Percentiles rank a stretch among this genome's conserved stretches.
phyloP scores from a whole-genome alignment of 2,888 invertebrate species.

The Ochropleura plecta region DNA sequence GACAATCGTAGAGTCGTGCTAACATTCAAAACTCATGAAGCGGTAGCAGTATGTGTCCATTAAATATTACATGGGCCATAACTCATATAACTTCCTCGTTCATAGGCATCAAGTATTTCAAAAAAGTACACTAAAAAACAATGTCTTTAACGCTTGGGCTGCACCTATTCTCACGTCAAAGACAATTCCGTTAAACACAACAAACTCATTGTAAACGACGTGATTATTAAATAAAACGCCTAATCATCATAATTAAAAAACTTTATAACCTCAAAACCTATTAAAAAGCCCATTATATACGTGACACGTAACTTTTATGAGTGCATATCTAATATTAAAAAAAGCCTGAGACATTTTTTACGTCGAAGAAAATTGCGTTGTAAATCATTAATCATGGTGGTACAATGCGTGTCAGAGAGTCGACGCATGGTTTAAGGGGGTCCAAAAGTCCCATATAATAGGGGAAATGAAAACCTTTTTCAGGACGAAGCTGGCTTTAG shows the following conservation, averaged over 20 bases:
- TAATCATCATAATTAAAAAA: constrained; percentile 57
- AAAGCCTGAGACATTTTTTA: constrained; percentile 76
- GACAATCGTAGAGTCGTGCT: too few species aligned
- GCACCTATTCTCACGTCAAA: constrained; percentile 7
- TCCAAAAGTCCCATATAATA: constrained; percentile 85
- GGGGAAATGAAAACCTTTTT: constrained; percentile 85
- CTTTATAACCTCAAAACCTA: constrained; percentile 58
- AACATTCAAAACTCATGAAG: background rate
- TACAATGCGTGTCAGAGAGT: constrained; percentile 87
- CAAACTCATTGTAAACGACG: constrained; percentile 38
- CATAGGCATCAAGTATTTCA: background rate
- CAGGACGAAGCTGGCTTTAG: constrained; percentile 62
- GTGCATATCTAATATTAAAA: constrained; percentile 65
- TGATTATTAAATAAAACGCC: constrained; percentile 51
- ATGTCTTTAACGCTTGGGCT: background rate
- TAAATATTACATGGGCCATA: background rate
- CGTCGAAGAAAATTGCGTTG: constrained; percentile 84
- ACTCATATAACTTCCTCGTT: background rate
- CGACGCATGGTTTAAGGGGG: constrained; percentile 84
- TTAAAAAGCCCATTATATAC: constrained; percentile 61
- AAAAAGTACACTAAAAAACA: background rate
- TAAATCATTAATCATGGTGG: constrained; percentile 87
- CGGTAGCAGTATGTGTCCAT: background rate
- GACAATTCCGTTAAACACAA: constrained; percentile 28
- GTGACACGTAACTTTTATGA: constrained; percentile 66